A percentile compares a stretch with the other conserved stretches of the same genome.
These are phyloP conservation scores for Sinocyclocheilus grahami DNA, from an alignment of 2,113 vertebrate genomes.

Conservation along the genomic window DNA sequence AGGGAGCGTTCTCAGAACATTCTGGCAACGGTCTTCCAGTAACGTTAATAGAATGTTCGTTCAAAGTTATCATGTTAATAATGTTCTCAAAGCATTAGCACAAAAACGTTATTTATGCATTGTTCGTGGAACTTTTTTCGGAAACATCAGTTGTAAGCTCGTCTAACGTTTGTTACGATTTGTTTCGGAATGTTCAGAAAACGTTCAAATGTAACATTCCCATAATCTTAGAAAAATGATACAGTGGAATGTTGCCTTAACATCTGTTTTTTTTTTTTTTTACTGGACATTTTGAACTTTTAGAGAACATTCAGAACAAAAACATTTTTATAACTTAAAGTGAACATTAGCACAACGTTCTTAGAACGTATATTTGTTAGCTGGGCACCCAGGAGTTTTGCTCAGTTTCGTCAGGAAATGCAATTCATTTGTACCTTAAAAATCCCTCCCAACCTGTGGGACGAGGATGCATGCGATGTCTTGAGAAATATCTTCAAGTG, in stretches of 20 bases:
- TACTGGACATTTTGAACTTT: too few relatives aligned
- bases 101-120: background rate
- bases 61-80: background rate
- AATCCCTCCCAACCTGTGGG: background rate
- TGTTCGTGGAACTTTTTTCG: background rate
- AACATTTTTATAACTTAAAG: background rate
- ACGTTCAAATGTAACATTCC: background rate
- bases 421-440: background rate
- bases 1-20: too few relatives aligned
- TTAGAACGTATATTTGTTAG: background rate
- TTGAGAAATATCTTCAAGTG: conserved; percentile 39
- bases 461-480: background rate
- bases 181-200: background rate
- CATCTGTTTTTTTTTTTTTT: background rate
- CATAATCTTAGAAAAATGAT: background rate
- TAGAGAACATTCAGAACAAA: too few relatives aligned
- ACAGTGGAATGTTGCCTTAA: background rate
- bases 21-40: background rate
- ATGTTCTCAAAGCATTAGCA: background rate
- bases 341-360: background rate
- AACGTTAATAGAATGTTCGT: background rate
- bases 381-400: background rate
- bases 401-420: background rate
- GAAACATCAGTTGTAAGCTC: background rate
- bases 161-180: background rate